A percentile compares a stretch with the other conserved stretches of the same genome.
Evolutionary conservation across 2,797 vertebrate species (phyloP).

Genomic region (Hippocampus kuda): DNA sequence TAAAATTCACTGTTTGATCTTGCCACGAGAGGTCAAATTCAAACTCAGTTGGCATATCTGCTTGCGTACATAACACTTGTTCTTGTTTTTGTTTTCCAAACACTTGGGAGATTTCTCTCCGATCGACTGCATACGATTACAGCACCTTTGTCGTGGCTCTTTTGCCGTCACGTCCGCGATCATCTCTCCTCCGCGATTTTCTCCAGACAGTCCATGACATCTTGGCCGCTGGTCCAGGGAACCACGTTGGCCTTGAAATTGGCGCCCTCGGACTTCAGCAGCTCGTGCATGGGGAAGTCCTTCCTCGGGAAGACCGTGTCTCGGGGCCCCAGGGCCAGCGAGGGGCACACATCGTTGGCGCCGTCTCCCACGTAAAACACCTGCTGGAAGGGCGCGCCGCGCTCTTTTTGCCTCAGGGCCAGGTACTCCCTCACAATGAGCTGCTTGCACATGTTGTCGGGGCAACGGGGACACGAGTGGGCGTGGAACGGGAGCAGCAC

Average conservation of each 20-base stretch:
- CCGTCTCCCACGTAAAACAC: conserved; percentile 87
- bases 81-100: background rate
- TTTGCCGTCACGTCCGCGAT: conserved; percentile 4
- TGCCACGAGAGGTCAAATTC: background rate
- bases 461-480: conserved; percentile 78
- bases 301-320: conserved; percentile 82
- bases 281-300: conserved; percentile 80
- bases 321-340: conserved; percentile 59
- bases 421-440: conserved; percentile 79
- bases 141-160: background rate
- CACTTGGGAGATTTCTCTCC: background rate
- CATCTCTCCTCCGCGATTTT: conserved; percentile 66
- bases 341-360: conserved; percentile 86
- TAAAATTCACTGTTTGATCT: background rate
- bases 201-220: conserved; percentile 74
- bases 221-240: conserved; percentile 76
- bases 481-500: conserved; percentile 80
- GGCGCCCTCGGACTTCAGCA: conserved; percentile 66
- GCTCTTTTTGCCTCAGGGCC: conserved; percentile 63
- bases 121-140: background rate
- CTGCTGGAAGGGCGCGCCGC: conserved; percentile 70
- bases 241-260: conserved; percentile 68
- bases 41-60: background rate
- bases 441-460: conserved; percentile 92
- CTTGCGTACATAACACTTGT: background rate